Evolutionary conservation across 2,113 vertebrate genomes (phyloP).

Genomic region (Pungitius pungitius): DNA sequence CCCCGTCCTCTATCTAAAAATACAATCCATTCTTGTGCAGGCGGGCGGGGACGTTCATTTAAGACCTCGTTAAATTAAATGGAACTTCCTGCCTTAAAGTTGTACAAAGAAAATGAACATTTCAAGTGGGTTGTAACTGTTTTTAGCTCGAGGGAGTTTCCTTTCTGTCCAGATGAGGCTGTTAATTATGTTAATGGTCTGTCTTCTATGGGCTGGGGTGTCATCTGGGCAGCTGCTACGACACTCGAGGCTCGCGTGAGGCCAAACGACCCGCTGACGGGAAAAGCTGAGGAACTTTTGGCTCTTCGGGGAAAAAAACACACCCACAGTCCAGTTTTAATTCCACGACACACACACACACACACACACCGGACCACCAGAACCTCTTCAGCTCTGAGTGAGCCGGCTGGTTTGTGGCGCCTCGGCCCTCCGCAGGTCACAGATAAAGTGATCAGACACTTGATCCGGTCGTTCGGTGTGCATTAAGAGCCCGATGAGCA

Average conservation of each 20-base stretch:
- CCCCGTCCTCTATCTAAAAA: slow-evolving; percentile 65
- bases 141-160: slow-evolving; percentile 51
- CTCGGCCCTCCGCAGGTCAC: slow-evolving; percentile 12
- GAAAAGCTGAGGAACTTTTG: slow-evolving; percentile 31
- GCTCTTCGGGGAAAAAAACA: slow-evolving; percentile 12
- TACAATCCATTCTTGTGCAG: slow-evolving; percentile 45
- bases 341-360: slow-evolving; percentile 35
- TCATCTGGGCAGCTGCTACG: slow-evolving; percentile 24
- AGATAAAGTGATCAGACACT: slow-evolving; percentile 52
- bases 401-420: background rate
- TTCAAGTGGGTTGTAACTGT: slow-evolving; percentile 47
- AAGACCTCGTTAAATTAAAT: slow-evolving; percentile 59
- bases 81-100: slow-evolving; percentile 71
- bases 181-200: slow-evolving; percentile 23
- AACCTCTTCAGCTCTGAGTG: slow-evolving; percentile 33
- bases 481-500: slow-evolving; percentile 47
- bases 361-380: slow-evolving; percentile 21
- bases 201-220: slow-evolving; percentile 26
- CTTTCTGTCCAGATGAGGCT: slow-evolving; percentile 46
- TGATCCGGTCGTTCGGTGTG: slow-evolving; percentile 53
- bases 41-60: slow-evolving; percentile 53
- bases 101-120: slow-evolving; percentile 58
- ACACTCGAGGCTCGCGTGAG: slow-evolving; percentile 39
- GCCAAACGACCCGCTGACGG: slow-evolving; percentile 51
- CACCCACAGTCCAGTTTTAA: slow-evolving; percentile 37